Base-by-base conservation (phyloP, 1,140 invertebrate genomes). In the Lasioglossum baleicum region DNA sequence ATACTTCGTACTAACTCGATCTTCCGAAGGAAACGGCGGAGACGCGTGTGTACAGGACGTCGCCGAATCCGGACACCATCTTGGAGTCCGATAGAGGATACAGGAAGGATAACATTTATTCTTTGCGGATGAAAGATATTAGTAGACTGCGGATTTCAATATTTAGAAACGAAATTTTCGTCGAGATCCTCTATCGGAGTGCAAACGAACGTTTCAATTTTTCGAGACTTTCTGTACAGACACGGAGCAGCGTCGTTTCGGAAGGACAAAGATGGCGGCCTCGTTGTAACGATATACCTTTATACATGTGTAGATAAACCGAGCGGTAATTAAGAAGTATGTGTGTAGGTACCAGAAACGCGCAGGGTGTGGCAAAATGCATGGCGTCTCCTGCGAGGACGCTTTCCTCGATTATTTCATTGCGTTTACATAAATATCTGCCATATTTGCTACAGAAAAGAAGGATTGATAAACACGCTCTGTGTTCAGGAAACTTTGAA, bases 231-330 rank as follows among this genome's bases (percentile, higher is more conserved):
- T 58, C 56, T 8, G 56, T 58, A n/a, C 20, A 58, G n/a, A 0
- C n/a, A 6, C 20, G 22, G 26, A 65, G n/a, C 31, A 63, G 22
- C 20, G 53, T 17, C 71, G 60, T 48, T n/a, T n/a, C 13, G 22
- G 17, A 31, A n/a, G 35, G 26, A 66, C 7, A n/a, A 70, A n/a
- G 5, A 51, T 26, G 60, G 58, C 22, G 13, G 58, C 58, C 44
- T 80, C 68, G 53, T 84, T 60, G 80, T 13, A 71, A 81, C 51
- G 67, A 26, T 85, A 81, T 84, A 85, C 58, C 83, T 85, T 85
- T 85, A 84, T 81, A 85, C 83, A 82, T 84, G 83, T 85, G 83
- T 85, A 85, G 83, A 85, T 85, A 85, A 85, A 74, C 40, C 72
- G 44, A 64, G 31, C 72, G 51, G n/a, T 75, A 42, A 71, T 70